These are phyloP conservation scores for Brachyptera risi DNA, from an alignment of 2,888 invertebrate genomes.

Conservation along the genomic window DNA sequence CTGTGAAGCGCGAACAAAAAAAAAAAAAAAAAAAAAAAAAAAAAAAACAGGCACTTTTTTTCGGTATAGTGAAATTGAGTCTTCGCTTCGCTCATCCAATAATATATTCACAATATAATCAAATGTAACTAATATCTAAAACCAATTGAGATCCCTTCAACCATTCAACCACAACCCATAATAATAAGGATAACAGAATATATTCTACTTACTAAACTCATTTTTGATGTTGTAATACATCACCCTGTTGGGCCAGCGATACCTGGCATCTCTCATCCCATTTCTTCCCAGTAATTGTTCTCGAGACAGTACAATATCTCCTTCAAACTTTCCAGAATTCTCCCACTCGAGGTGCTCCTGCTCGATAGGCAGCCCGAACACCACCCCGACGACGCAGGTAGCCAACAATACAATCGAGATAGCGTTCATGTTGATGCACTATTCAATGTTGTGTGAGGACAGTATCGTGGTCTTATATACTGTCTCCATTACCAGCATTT, in stretches of 20 bases:
- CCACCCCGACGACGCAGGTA: neutral
- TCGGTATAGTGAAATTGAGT: too few relatives aligned
- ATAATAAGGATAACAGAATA: too few relatives aligned
- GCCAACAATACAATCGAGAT: neutral
- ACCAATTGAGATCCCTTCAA: too few relatives aligned
- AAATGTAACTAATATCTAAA: too few relatives aligned
- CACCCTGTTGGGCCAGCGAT: constrained; percentile 49
- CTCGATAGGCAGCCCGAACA: constrained; percentile 32
- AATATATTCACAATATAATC: too few relatives aligned
- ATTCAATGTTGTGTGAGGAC: neutral
- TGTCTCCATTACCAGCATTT: neutral
- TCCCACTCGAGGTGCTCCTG: constrained; percentile 55
- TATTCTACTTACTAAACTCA: neutral
- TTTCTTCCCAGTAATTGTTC: constrained; percentile 38
- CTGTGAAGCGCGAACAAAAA: too few relatives aligned
- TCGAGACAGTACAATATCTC: constrained; percentile 53
- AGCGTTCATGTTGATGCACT: neutral
- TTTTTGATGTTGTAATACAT: constrained; percentile 45
- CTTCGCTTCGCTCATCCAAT: too few relatives aligned
- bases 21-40: too few relatives aligned
- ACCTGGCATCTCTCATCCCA: constrained; percentile 45
- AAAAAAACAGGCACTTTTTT: too few relatives aligned
- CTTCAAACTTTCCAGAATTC: constrained; percentile 53
- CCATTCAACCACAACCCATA: too few relatives aligned
- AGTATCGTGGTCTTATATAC: neutral